Evolutionary conservation across 1,140 invertebrate species (phyloP), one percentile per base, ranked within the genome.

Genomic region (Notospermus geniculatus): DNA sequence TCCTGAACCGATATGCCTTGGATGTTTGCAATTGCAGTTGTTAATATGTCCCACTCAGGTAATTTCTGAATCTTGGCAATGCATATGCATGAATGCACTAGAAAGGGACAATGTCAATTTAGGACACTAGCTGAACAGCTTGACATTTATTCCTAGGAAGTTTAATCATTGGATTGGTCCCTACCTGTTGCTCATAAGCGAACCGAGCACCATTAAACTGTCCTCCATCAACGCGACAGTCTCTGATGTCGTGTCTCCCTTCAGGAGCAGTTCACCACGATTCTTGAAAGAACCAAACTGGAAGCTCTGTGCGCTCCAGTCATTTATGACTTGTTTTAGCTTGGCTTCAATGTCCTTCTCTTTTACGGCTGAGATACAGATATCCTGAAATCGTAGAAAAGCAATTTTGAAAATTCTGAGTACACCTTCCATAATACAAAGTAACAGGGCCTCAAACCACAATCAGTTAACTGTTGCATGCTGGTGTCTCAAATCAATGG

Each of bases 291-390:
- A 89, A 85, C 92, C 89, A 78, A 98, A 98, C 1, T 93, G 95
- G 52, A 98, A 83, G 74, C 94, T 91, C 71, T 96, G 91, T 0
- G 90, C 87, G 0, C 91, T 91, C 95, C 95, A 98, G 77, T 97
- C 94, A 76, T 93, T 95, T 2, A 94, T 93, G 0, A 98, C 95
- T 79, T 92, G 90, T 56, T 94, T 86, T 22, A 98, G 79, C 79
- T 98, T 98, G 0, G 92, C 93, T 83, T 97, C 95, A 69, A 97
- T 98, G 74, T 98, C 95, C 74, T 96, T 93, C 78, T 98, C 95
- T 83, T 97, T 98, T 88, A 97, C 92, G 0, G 95, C 95, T 41
- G 94, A 97, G 78, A 97, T 97, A 80, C 95, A 98, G 71, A 97
- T 94, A 78, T 98, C 95, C 86, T 90, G 71, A 1, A 78, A 60